Evolutionary conservation across 2,888 invertebrate species (phyloP), one percentile per base, ranked within the genome.

Genomic region (Hypena proboscidalis): DNA sequence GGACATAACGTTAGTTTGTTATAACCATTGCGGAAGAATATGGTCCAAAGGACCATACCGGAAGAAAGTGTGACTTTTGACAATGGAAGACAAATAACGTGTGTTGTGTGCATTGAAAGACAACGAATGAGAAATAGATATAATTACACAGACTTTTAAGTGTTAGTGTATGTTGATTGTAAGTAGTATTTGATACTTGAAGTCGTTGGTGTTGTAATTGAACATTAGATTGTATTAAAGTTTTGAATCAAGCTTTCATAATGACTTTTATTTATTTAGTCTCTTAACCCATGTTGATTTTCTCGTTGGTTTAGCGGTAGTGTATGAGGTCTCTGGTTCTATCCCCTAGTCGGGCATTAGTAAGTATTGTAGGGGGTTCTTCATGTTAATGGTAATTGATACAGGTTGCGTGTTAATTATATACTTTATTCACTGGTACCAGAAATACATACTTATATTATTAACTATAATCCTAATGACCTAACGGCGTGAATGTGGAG

Each of bases 1-100:
- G 88, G 88, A 2, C 69, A 87, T 15, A 87, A 87, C 36, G 71
- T 81, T 6, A 86, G 83, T 59, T 70, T 87, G 5, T 85, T 88
- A 81, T 90, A 90, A 81, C 81, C 69, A 58, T 60, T 62, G 49
- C 57, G 63, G 22, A 67, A 52, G 47, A 29, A 57, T 23, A 30
- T 49, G 22, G 38, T 44, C 30, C 43, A 59, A 49, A 42, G 47
- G 37, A 42, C 54, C 10, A 64, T 73, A 41, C 51, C 44, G 7
- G 67, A 75, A 59, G 65, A 72, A 29, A 60, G 54, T 32, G 44
- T 64, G 47, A 59, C 39, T 40, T 55, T 46, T 21, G 50, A 56
- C 31, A 35, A 54, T 20, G 58, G 53, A 11, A 61, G 65, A 47
- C 66, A 67, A 43, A 58, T 60, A 0, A 68, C 67, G 9, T 80